Percentiles rank a stretch among this genome's conserved stretches.
Conservation (phyloP, 2,113 vertebrate species). For the Lichenostomus cassidix region DNA sequence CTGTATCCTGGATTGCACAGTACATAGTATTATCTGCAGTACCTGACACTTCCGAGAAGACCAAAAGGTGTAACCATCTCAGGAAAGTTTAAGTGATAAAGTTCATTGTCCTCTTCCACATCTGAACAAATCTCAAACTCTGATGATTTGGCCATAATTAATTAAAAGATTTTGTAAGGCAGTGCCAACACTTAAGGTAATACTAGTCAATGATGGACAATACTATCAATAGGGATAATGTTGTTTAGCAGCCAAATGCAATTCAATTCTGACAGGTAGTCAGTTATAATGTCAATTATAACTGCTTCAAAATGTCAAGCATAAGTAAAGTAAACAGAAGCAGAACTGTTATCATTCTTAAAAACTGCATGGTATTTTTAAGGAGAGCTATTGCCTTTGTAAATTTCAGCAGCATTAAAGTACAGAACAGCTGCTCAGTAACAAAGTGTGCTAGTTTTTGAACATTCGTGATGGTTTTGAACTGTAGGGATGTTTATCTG, state of each 20-base stretch:
- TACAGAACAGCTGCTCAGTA: not conserved
- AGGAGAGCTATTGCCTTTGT: not conserved
- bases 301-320: slow-evolving; percentile 32
- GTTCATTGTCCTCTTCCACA: not conserved
- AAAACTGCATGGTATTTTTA: slow-evolving; percentile 43
- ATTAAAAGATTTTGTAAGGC: not conserved
- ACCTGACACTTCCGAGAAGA: not conserved
- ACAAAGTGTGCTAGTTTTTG: not conserved
- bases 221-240: not conserved
- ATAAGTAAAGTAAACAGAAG: slow-evolving; percentile 30
- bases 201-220: slow-evolving; percentile 12
- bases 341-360: not conserved
- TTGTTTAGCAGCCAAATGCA: slow-evolving; percentile 5
- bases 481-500: slow-evolving; percentile 22
- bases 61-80: not conserved
- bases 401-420: slow-evolving; percentile 18
- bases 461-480: not conserved
- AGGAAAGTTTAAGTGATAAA: not conserved
- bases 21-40: not conserved
- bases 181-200: not conserved
- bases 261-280: not conserved
- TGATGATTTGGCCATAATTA: not conserved
- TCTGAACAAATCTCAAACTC: not conserved
- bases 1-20: not conserved
- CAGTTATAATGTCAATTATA: slow-evolving; percentile 31